phyloP scores from a whole-genome alignment of 2,888 invertebrate genomes.

The Macroteleia sp. region DNA sequence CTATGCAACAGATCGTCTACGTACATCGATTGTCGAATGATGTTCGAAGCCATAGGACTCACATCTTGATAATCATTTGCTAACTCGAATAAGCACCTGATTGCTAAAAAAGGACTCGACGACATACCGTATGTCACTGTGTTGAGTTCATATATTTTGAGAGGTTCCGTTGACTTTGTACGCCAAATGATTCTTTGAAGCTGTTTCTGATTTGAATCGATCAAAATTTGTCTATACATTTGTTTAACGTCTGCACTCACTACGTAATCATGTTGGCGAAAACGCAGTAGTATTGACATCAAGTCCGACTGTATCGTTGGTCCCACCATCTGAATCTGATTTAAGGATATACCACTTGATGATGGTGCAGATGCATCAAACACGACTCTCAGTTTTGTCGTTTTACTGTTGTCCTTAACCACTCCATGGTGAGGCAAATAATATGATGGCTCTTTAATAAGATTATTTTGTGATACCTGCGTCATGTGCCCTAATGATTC shows the following conservation, averaged over 20 bases:
- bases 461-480: not conserved
- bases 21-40: slow-evolving; percentile 61
- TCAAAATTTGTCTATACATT: slow-evolving; percentile 67
- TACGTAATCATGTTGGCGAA: slow-evolving; percentile 54
- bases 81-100: slow-evolving; percentile 53
- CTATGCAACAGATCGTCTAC: slow-evolving; percentile 70
- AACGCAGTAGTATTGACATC: slow-evolving; percentile 57
- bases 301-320: slow-evolving; percentile 62
- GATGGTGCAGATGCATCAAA: slow-evolving; percentile 68
- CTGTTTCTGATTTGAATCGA: slow-evolving; percentile 47
- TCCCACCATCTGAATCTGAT: slow-evolving; percentile 64
- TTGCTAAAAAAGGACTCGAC: slow-evolving; percentile 65
- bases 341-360: slow-evolving; percentile 65
- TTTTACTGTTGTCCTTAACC: slow-evolving; percentile 48
- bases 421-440: slow-evolving; percentile 22
- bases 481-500: slow-evolving; percentile 16
- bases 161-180: not conserved
- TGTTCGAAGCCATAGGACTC: not conserved
- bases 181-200: slow-evolving; percentile 41
- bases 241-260: slow-evolving; percentile 70
- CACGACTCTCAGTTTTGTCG: slow-evolving; percentile 10
- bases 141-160: slow-evolving; percentile 37
- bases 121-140: slow-evolving; percentile 69
- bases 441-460: not conserved
- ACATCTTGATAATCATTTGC: not conserved